Conservation (phyloP, 2,113 vertebrate genomes). For the Bucco capensis region DNA sequence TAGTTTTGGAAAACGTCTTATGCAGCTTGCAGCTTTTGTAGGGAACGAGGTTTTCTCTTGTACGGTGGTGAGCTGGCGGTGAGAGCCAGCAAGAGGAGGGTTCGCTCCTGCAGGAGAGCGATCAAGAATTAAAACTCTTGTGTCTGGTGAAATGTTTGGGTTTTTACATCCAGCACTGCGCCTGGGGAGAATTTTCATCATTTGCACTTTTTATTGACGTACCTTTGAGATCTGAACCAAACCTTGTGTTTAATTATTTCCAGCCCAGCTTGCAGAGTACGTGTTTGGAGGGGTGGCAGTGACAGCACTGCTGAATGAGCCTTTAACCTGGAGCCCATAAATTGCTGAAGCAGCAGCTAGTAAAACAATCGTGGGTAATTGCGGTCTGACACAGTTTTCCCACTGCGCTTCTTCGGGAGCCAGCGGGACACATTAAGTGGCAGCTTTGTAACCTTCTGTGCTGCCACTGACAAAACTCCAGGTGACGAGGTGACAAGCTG, state of each 20-base stretch:
- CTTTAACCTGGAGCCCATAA: neutral
- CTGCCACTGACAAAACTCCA: neutral
- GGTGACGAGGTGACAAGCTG: neutral
- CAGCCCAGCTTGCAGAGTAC: neutral
- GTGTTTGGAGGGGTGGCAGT: neutral
- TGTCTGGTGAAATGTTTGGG: neutral
- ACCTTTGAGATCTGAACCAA: neutral
- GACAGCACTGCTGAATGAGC: neutral
- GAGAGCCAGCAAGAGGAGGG: neutral
- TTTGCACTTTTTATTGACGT: neutral
- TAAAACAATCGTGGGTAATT: neutral
- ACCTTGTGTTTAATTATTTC: neutral
- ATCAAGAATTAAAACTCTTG: neutral
- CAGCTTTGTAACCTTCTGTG: neutral
- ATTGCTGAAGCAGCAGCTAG: conserved; percentile 18
- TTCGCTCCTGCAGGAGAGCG: neutral
- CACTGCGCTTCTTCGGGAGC: neutral
- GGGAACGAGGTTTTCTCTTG: neutral
- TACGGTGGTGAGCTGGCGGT: neutral
- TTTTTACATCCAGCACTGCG: neutral
- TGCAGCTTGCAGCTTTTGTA: neutral
- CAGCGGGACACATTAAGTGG: rapidly evolving
- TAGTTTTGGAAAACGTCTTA: neutral
- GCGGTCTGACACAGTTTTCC: neutral
- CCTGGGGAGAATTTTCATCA: neutral